Base-by-base conservation (phyloP, 2,113 vertebrate species). In the Pluvianellus socialis region DNA sequence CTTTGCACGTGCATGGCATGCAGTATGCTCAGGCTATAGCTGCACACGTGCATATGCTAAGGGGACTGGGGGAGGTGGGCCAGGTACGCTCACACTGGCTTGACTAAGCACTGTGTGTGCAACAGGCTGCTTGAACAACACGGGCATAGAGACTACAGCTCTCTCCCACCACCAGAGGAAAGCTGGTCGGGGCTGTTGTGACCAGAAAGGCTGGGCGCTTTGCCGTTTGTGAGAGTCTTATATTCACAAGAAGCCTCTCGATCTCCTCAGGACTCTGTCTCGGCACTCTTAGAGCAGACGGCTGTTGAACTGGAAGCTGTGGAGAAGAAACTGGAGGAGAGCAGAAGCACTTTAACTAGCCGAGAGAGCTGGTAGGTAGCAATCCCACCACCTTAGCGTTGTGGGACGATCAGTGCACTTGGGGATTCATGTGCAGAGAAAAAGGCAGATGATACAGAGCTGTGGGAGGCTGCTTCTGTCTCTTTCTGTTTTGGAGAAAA, bases 341-440 rank as follows among this genome's bases (percentile, higher is more conserved):
- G 97, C 84, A 96, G 96, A 96, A 96, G 75, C 96, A 90, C 96
- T 85, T 97, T 96, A 94, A 86, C 81, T 4, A 95, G 98, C 56
- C 97, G 93, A 87, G 98, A 98, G 23, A 97, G 98, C 91, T 99
- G 99, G 99, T 99, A 93, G 94, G 98, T 96, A 44, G 40, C 18
- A 19, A 19, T 20, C 16, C 45, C 47, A 14, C n/a, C 6, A 2
- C 55, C n/a, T 28, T 65, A 22, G 19, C 7, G 2, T 17, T 50
- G 33, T 18, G 50, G 56, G 42, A 12, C 65, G 59, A 66, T 66
- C 21, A 33, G 45, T 88, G 65, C 47, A 19, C 77, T 74, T 92
- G 44, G 18, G 21, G 38, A 58, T 77, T 72, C n/a, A 19, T 47
- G 26, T 65, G 79, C 56, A 82, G 61, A 67, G 49, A 33, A 79